Evolutionary conservation across 2,113 vertebrate species (phyloP), one percentile per base, ranked within the genome.

Genomic region (Pelecanoides urinatrix): DNA sequence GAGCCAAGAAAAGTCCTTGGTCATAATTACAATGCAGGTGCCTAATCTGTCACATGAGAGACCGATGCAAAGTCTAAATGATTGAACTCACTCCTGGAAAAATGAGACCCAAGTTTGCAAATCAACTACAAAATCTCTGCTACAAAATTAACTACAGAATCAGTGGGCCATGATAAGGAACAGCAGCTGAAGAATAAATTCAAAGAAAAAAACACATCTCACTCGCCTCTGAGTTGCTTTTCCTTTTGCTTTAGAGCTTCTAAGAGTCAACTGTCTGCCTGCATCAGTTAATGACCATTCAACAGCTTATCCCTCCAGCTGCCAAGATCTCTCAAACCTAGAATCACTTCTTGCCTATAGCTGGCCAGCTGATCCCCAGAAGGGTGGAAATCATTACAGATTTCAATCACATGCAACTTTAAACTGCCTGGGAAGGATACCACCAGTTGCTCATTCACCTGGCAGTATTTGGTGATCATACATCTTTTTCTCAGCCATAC

Each of bases 281-380:
- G 47, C 55, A 80, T 94, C 88, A 76, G 72, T 87, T 90, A 96
- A 94, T 90, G 82, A 96, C 25, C 6, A 18, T 86, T 94, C 76
- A 87, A 55, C 49, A 84, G 52, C 53, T 96, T 96, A 92, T 78
- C 45, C 80, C n/a, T 92, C 45, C 67, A 83, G 83, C 70, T 97
- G 90, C 53, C 52, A 94, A 74, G 42, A 38, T 44, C 26, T 59
- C 42, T 93, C 77, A 96, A 77, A 90, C 53, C 26, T 80, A 66
- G 72, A 90, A 82, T 75, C 22, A 25, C 9, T 79, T 93, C 76
- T 81, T 72, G 65, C 16, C 38, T 53, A 13, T 65, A 68, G 40
- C 78, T 91, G 61, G 47, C 75, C 52, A 92, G 58, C 29, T 16
- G 45, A 84, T 92, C 30, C 36, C 38, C 63, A 91, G 36, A 91